phyloP scores from a whole-genome alignment of 35 echinoderm and acorn worm genomes.

The Patiria miniata region DNA sequence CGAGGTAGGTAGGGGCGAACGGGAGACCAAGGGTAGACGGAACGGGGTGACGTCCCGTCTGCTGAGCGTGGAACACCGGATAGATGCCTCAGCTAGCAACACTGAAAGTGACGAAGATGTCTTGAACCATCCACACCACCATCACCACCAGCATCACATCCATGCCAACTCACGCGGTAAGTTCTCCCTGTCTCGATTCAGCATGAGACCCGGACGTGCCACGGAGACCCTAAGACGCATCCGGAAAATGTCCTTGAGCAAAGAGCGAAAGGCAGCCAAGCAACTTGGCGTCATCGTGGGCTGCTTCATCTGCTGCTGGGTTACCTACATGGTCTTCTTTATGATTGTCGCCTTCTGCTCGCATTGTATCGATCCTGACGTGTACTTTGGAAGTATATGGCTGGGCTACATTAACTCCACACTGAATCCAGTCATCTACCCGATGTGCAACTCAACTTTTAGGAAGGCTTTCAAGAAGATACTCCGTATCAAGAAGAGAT shows the following conservation, averaged over 20 bases:
- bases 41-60: conserved; percentile 23
- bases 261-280: conserved; percentile 90
- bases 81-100: neutral
- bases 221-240: conserved; percentile 74
- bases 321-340: conserved; percentile 92
- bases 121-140: neutral
- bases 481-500: conserved; percentile 53
- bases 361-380: conserved; percentile 50
- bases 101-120: neutral
- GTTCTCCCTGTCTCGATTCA: conserved; percentile 76
- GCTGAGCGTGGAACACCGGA: conserved; percentile 11
- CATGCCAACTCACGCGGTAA: conserved; percentile 2
- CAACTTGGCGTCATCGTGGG: conserved; percentile 93
- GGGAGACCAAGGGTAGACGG: neutral
- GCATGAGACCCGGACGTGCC: conserved; percentile 62
- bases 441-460: conserved; percentile 93
- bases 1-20: neutral
- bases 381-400: conserved; percentile 87
- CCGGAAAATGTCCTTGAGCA: conserved; percentile 75
- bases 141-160: neutral
- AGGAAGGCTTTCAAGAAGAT: conserved; percentile 91
- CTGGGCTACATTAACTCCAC: conserved; percentile 97
- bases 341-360: conserved; percentile 84
- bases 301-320: conserved; percentile 96
- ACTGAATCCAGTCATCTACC: conserved; percentile 95